Evolutionary conservation across 1,140 invertebrate genomes (phyloP).

Genomic region (Meloidogyne exigua): DNA sequence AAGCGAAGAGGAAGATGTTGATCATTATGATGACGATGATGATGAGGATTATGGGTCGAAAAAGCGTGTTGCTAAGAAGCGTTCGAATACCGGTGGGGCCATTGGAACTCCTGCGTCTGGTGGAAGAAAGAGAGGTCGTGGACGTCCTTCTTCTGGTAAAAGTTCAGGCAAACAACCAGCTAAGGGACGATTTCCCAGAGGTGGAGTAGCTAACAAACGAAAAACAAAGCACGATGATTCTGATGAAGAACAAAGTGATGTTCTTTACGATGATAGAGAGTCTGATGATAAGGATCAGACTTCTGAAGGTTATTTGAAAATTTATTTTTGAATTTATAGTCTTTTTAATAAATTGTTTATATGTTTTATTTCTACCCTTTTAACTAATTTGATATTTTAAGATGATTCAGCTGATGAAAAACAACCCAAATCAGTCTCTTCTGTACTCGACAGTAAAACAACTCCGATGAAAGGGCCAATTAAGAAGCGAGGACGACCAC

Average conservation of each 20-base stretch:
- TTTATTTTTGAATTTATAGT: no score
- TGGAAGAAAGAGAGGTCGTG: conserved; percentile 15
- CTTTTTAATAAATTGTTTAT: neutral
- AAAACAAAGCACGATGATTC: conserved; percentile 13
- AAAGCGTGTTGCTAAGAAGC: conserved; percentile 23
- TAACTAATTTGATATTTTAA: neutral
- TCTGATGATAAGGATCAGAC: conserved; percentile 30
- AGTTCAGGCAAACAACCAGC: neutral
- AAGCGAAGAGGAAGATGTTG: conserved; percentile 30
- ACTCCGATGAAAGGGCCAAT: neutral
- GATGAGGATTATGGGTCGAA: conserved; percentile 28
- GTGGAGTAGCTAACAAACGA: neutral
- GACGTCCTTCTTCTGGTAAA: conserved; percentile 10
- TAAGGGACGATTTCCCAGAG: conserved; percentile 6
- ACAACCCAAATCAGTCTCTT: neutral
- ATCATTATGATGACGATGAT: conserved; percentile 38
- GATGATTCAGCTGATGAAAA: neutral
- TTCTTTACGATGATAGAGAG: conserved; percentile 30
- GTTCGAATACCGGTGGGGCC: conserved; percentile 4
- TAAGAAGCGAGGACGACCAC: conserved; percentile 29
- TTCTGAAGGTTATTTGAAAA: conserved; percentile 12
- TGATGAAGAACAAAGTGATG: conserved; percentile 30
- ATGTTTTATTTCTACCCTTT: conserved; percentile 1
- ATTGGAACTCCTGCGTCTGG: conserved; percentile 4
- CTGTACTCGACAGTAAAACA: neutral